Evolutionary conservation across 2,113 vertebrate species (phyloP).

Genomic region (Clarias macrocephalus): DNA sequence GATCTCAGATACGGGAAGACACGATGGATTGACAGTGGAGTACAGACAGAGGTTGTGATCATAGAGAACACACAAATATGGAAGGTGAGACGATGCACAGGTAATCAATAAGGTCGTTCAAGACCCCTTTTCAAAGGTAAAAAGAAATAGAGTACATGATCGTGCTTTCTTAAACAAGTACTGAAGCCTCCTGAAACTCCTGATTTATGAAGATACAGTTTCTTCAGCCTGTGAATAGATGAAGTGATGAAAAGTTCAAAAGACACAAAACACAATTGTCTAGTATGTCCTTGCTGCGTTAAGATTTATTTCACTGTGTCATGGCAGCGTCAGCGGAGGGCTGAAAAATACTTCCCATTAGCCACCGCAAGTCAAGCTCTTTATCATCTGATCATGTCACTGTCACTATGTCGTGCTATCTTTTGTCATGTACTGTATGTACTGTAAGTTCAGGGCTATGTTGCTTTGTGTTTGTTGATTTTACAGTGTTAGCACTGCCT

Average conservation of each 20-base stretch:
- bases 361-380: background rate
- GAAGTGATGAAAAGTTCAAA: background rate
- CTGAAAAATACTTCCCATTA: too few species aligned
- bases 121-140: background rate
- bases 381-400: background rate
- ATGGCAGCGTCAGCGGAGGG: too few species aligned
- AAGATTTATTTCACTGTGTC: background rate
- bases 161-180: background rate
- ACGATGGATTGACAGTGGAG: constrained; percentile 1
- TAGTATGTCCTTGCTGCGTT: background rate
- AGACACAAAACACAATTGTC: background rate
- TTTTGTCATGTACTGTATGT: too few species aligned
- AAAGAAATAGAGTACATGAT: background rate
- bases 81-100: background rate
- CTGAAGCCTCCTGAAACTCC: background rate
- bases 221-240: background rate
- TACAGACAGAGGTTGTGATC: constrained; percentile 12
- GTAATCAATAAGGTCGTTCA: background rate
- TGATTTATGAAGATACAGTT: background rate
- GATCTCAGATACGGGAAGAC: constrained; percentile 19
- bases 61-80: constrained; percentile 14
- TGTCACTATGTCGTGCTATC: too few species aligned
- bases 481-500: too few species aligned
- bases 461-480: too few species aligned
- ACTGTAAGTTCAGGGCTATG: too few species aligned